phyloP scores from a whole-genome alignment of 2,797 vertebrate genomes.

The Glyptemys insculpta region DNA sequence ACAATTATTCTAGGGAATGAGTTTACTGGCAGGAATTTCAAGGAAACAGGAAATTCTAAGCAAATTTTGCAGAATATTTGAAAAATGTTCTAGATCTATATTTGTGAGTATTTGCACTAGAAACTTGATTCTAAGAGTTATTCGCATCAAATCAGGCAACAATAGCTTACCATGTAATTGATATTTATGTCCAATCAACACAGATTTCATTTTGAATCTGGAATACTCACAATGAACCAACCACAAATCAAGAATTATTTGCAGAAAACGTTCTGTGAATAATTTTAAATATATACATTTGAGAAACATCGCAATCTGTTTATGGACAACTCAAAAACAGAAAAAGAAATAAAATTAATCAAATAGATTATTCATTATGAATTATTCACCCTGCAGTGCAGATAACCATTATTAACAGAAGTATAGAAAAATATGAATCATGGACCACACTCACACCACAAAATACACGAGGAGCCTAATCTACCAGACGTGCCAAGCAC shows the following conservation, averaged over 20 bases:
- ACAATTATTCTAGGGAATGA: neutral
- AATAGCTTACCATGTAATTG: neutral
- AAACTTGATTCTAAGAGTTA: neutral
- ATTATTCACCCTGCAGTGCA: neutral
- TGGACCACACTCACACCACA: rapidly evolving
- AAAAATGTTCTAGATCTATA: neutral
- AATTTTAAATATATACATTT: neutral
- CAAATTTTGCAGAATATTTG: neutral
- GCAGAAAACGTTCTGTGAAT: neutral
- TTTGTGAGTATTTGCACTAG: neutral
- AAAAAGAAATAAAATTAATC: neutral
- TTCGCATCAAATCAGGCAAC: too few relatives aligned
- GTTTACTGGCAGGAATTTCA: neutral
- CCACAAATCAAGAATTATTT: neutral
- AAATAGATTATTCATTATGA: neutral
- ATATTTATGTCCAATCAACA: neutral
- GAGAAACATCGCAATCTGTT: neutral
- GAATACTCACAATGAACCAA: neutral
- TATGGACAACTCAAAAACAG: neutral
- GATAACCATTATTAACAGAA: neutral
- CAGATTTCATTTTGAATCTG: neutral
- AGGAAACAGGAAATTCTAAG: neutral
- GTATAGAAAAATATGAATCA: neutral
- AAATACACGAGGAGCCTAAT: neutral
- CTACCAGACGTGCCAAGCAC: neutral